Base-by-base conservation (phyloP, 2,113 vertebrate genomes). In the Baryphthengus martii region DNA sequence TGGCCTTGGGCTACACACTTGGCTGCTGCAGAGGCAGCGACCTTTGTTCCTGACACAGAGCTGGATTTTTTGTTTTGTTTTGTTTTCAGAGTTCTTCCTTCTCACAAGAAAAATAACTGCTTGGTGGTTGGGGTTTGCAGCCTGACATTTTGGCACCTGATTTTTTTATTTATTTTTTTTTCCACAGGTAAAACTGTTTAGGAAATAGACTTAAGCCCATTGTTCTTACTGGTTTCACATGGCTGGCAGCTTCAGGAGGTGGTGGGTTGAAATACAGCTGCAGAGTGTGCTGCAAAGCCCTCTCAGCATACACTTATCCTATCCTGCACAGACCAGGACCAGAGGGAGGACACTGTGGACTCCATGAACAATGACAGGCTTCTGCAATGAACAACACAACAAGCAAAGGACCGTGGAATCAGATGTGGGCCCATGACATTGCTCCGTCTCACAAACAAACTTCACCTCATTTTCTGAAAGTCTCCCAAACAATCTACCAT, bases 1-100 rank as follows among this genome's bases (percentile, higher is more conserved):
- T 96, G 96, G 92, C 96, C 95, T 95, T 96, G 95, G 95, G 95
- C 96, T 96, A 86, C 5, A 1, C 45, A 66, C 50, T 96, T 94
- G 89, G 97, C 96, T 89, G 93, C 89, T 59, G 76, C 94, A 95
- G 66, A 90, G 89, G 70, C 85, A 87, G 49, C 1, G 39, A 95
- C 92, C 95, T 97, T 93, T 97, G 93, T 62, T 88, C 93, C 90
- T 9, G 2, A 70, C 80, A 33, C 52, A 44, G 61, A 39, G 73
- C 23, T 42, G 33, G 23, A 40, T 42, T 35, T 63, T 1, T 31
- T 37, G 37, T 66, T 91, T 81, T 59, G 28, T n/a, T n/a, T n/a
- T n/a, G 42, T 75, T 95, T 85, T 76, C 56, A 82, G 53, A 83
- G 73, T 71, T 94, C 66, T 75, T 33, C 58, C 80, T 85, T 94